Base-by-base conservation (phyloP, 2,888 invertebrate genomes). In the Lacanobia wlatinum region DNA sequence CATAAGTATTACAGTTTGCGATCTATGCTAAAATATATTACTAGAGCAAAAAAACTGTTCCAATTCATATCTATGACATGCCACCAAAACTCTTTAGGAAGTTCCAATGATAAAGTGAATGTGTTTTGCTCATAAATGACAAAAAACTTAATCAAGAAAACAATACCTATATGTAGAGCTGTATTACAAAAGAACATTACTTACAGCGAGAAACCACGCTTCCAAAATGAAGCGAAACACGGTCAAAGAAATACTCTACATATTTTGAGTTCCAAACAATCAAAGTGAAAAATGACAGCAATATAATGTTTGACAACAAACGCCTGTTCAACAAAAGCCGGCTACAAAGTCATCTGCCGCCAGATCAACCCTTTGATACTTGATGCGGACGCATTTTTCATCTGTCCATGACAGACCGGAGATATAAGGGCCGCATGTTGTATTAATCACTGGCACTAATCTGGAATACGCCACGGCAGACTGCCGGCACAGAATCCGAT, bases 401-500 rank as follows among this genome's bases (percentile, higher is more conserved):
- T 87, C 85, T 87, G 84, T 68, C 72, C 75, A 76, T 77, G 84
- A 85, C 85, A 80, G 74, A 69, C 83, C 83, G 82, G 86, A 87
- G 82, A 34, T 73, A 76, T 71, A 77, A 73, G 72, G 75, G 72
- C 74, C 75, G 78, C 87, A 78, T 84, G 82, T 85, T 80, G 84
- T 87, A 86, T 87, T 88, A 89, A 87, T 87, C 80, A 87, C 68
- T 83, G 77, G 79, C 85, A 87, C 89, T 92, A 91, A 93, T 92
- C 88, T 88, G 83, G 79, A 87, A 85, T 86, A 85, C 81, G 87
- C 83, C 84, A 86, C 87, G 84, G 88, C 86, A 85, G 86, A 86
- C 92, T 93, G 90, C 91, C 90, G 88, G 81, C 82, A 87, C 90
- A 81, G 84, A 89, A 91, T 91, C 90, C 87, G 87, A 89, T 90